Percentiles rank a stretch among this genome's conserved stretches.
phyloP scores from a whole-genome alignment of 1,140 invertebrate genomes.

The Procambarus virginalis region DNA sequence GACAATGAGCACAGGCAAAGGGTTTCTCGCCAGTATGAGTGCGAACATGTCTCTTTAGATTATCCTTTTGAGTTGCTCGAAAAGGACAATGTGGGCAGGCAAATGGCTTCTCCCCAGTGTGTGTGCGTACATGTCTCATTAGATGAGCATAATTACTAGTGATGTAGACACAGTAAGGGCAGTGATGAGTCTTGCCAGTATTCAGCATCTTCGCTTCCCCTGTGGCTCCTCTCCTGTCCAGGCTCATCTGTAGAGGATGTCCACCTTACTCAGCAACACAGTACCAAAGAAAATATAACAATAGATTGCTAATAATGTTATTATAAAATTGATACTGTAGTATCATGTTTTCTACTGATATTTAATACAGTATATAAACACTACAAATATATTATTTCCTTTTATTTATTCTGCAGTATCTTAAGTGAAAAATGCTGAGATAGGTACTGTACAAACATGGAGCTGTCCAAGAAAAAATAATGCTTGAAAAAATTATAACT shows the following conservation, averaged over 20 bases:
- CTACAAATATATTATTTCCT: neutral
- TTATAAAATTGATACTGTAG: neutral
- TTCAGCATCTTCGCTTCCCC: conserved; percentile 31
- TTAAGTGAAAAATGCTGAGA: too few relatives aligned
- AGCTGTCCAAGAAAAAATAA: too few relatives aligned
- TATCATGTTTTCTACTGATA: neutral
- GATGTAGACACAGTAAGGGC: conserved; percentile 52
- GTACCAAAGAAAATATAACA: neutral
- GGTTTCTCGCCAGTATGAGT: conserved; percentile 59
- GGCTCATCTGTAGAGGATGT: conserved; percentile 49
- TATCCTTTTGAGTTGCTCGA: conserved; percentile 54
- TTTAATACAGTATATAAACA: neutral
- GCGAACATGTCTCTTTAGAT: conserved; percentile 58
- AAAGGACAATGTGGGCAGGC: conserved; percentile 51
- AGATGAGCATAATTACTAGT: conserved; percentile 57
- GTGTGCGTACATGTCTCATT: conserved; percentile 49
- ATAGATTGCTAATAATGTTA: neutral
- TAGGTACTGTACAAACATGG: too few relatives aligned
- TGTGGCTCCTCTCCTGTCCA: conserved; percentile 25
- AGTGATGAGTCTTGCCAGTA: conserved; percentile 41
- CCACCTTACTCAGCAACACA: conserved; percentile 32
- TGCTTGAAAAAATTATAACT: too few relatives aligned
- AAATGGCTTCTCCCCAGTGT: conserved; percentile 59
- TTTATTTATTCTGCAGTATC: neutral
- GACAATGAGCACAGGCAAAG: conserved; percentile 44